A percentile compares a stretch with the other conserved stretches of the same genome.
Conservation (phyloP, 2,888 invertebrate genomes). For the Branchellion lobata region DNA sequence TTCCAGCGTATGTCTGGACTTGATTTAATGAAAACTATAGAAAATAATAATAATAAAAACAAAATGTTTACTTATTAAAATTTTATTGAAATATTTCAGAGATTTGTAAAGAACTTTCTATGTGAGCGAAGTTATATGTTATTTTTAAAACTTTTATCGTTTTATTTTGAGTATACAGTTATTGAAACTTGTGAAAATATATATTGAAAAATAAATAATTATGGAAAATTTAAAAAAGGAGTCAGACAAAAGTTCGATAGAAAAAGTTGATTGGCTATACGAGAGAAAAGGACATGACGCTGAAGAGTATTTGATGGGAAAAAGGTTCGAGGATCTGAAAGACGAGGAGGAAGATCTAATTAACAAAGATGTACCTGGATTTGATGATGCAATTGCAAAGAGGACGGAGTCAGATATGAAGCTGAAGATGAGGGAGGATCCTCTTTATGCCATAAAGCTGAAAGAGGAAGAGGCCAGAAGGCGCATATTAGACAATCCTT, state of each 20-base stretch:
- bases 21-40: no score
- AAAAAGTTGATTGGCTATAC: slow-evolving; percentile 60
- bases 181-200: no score
- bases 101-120: no score
- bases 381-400: slow-evolving; percentile 58
- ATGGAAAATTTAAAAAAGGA: neutral
- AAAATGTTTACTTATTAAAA: no score
- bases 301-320: slow-evolving; percentile 85
- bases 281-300: slow-evolving; percentile 70
- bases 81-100: no score
- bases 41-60: no score
- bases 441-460: slow-evolving; percentile 78
- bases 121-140: no score
- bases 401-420: slow-evolving; percentile 73
- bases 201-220: no score
- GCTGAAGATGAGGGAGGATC: slow-evolving; percentile 89
- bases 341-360: neutral
- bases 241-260: neutral
- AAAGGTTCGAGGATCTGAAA: slow-evolving; percentile 59
- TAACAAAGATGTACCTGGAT: slow-evolving; percentile 55
- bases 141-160: no score
- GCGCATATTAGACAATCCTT: slow-evolving; percentile 83
- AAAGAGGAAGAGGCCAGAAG: slow-evolving; percentile 83
- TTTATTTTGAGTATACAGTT: no score
- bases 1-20: no score